phyloP scores from a whole-genome alignment of 1,140 invertebrate species.

The Drosophila tristis region DNA sequence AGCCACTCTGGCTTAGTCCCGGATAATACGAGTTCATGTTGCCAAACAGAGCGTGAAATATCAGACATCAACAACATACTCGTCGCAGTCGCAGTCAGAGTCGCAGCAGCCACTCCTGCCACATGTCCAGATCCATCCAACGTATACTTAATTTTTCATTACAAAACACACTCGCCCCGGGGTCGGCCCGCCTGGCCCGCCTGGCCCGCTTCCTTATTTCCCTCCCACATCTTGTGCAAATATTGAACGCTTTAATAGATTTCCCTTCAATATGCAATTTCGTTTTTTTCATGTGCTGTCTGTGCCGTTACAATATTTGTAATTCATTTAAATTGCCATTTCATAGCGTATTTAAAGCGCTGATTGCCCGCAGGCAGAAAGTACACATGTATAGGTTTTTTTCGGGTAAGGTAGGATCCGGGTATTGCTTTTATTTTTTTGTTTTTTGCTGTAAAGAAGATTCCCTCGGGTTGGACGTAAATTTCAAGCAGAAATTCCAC shows the following conservation, averaged over 20 bases:
- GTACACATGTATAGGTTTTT: constrained; percentile 30
- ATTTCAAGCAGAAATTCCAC: too few relatives aligned
- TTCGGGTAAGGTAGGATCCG: neutral
- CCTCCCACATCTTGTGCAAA: constrained; percentile 27
- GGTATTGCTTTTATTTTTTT: neutral
- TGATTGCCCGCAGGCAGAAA: neutral
- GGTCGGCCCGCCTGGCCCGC: too few relatives aligned
- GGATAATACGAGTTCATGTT: constrained; percentile 29
- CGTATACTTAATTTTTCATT: constrained; percentile 55
- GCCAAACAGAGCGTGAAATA: constrained; percentile 38
- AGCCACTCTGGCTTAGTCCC: constrained; percentile 8
- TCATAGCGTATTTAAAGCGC: constrained; percentile 11
- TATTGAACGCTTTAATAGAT: constrained; percentile 56
- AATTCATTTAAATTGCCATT: constrained; percentile 67
- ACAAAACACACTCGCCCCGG: constrained; percentile 19
- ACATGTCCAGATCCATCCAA: constrained; percentile 21
- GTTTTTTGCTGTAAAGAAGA: neutral
- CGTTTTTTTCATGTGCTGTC: constrained; percentile 23
- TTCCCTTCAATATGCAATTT: constrained; percentile 55
- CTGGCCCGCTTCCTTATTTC: too few relatives aligned
- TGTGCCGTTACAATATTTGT: constrained; percentile 62
- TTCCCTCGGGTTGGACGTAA: too few relatives aligned
- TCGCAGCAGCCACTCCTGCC: neutral
- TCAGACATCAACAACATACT: constrained; percentile 48
- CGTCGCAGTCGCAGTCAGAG: too few relatives aligned